A percentile compares a stretch with the other conserved stretches of the same genome.
Conservation (phyloP, 2,888 invertebrate species). For the Zeuzera pyrina region DNA sequence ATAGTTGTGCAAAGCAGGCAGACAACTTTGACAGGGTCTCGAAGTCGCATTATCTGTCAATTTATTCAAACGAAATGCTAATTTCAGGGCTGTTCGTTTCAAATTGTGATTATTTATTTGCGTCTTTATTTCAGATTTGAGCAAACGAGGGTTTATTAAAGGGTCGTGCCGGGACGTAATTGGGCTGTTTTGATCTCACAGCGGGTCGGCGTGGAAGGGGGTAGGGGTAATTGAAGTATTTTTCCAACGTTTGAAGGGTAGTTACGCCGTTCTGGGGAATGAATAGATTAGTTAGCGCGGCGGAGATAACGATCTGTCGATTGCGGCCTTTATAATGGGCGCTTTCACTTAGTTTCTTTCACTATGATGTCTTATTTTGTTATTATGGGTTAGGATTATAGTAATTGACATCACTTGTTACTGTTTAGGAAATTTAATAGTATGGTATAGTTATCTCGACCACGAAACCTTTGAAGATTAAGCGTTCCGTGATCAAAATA, state of each 20-base stretch:
- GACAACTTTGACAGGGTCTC: slow-evolving; percentile 38
- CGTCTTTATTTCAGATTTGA: slow-evolving; percentile 53
- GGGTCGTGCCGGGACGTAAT: slow-evolving; percentile 50
- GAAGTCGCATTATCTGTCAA: slow-evolving; percentile 50
- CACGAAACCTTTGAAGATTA: too few relatives aligned
- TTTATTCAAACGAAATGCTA: slow-evolving; percentile 67
- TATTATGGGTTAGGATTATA: slow-evolving; percentile 6
- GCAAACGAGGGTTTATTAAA: slow-evolving; percentile 60
- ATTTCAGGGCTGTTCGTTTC: slow-evolving; percentile 51
- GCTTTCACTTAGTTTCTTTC: slow-evolving; percentile 14
- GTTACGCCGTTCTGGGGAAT: slow-evolving; percentile 34
- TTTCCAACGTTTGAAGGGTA: slow-evolving; percentile 55
- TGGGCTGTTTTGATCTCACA: slow-evolving; percentile 61
- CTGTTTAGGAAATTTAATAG: too few relatives aligned
- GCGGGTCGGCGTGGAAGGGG: slow-evolving; percentile 13
- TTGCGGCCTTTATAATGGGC: slow-evolving; percentile 29
- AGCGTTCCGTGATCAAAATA: too few relatives aligned
- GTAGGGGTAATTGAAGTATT: slow-evolving; percentile 55
- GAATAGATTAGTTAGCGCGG: slow-evolving; percentile 64
- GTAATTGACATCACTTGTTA: slow-evolving; percentile 6
- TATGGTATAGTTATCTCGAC: too few relatives aligned
- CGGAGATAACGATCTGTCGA: slow-evolving; percentile 49
- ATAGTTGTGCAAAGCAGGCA: slow-evolving; percentile 12
- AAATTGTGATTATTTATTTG: slow-evolving; percentile 57
- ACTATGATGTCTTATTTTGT: slow-evolving; percentile 5